These are phyloP conservation scores for Xylota sylvarum DNA, from an alignment of 2,888 invertebrate genomes.

Conservation along the genomic window DNA sequence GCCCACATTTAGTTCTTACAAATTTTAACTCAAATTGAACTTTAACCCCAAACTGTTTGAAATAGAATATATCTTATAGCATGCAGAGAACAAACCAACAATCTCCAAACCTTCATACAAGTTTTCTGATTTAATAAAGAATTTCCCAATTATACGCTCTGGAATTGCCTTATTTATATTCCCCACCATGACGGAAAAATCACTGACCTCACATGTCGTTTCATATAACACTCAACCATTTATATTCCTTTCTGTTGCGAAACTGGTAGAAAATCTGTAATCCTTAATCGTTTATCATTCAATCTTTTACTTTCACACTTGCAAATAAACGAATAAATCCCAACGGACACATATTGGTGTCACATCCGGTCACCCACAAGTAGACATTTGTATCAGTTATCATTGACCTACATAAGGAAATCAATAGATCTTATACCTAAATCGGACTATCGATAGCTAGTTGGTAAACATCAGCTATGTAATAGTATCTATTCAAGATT, in stretches of 20 bases:
- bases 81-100: neutral
- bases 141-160: neutral
- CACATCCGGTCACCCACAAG: constrained; percentile 11
- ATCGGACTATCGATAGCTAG: neutral
- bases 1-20: neutral
- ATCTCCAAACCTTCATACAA: too few species aligned
- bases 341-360: constrained; percentile 28
- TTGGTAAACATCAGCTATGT: constrained; percentile 3
- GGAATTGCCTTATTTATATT: constrained; percentile 8
- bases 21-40: neutral
- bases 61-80: neutral
- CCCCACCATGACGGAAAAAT: constrained; percentile 4
- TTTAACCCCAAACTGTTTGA: neutral
- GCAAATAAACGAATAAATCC: constrained; percentile 8
- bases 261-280: constrained; percentile 14
- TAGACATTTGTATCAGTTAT: constrained; percentile 42
- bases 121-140: too few species aligned
- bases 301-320: constrained; percentile 8
- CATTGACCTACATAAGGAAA: constrained; percentile 36
- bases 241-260: neutral
- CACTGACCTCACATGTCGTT: neutral
- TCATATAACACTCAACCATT: constrained; percentile 9
- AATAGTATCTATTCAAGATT: neutral
- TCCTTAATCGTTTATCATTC: constrained; percentile 45
- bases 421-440: constrained; percentile 33